Evolutionary conservation across 2,797 vertebrate genomes (phyloP).

Genomic region (Scleropages formosus): DNA sequence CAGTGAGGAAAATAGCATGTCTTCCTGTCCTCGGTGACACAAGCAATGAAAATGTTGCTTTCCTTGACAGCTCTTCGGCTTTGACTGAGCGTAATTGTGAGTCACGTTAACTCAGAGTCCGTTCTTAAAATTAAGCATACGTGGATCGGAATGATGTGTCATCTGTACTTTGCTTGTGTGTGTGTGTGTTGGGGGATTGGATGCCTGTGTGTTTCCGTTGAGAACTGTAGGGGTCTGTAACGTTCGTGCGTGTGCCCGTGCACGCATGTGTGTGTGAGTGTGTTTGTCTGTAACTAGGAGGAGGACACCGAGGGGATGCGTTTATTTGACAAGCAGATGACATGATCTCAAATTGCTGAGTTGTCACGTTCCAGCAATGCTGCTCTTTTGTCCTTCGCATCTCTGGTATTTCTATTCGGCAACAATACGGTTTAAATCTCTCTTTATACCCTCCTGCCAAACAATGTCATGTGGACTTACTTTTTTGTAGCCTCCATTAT

Average conservation of each 20-base stretch:
- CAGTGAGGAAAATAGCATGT: neutral
- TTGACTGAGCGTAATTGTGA: neutral
- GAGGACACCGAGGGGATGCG: neutral
- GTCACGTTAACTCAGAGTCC: neutral
- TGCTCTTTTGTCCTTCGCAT: slow-evolving; percentile 73
- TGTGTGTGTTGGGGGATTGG: slow-evolving; percentile 12
- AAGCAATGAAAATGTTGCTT: neutral
- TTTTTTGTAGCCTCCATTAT: slow-evolving; percentile 85
- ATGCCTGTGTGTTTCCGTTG: slow-evolving; percentile 17
- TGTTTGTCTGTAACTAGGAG: neutral
- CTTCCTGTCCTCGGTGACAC: neutral
- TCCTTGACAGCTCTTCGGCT: neutral
- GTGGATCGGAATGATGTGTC: neutral
- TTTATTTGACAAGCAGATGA: slow-evolving; percentile 49
- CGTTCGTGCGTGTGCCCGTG: slow-evolving; percentile 22
- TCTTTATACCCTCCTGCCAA: slow-evolving; percentile 79
- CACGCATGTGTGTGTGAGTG: neutral
- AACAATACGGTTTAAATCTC: slow-evolving; percentile 82
- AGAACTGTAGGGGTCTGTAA: too few relatives aligned
- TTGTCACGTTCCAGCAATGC: slow-evolving; percentile 70
- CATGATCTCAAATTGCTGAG: slow-evolving; percentile 64
- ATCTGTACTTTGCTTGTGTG: neutral
- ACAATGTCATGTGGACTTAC: slow-evolving; percentile 90
- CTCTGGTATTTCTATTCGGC: slow-evolving; percentile 73
- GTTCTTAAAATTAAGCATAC: neutral